Evolutionary conservation across 1,140 invertebrate genomes (phyloP), one percentile per base, ranked within the genome.

Genomic region (Mactra quadrangularis): DNA sequence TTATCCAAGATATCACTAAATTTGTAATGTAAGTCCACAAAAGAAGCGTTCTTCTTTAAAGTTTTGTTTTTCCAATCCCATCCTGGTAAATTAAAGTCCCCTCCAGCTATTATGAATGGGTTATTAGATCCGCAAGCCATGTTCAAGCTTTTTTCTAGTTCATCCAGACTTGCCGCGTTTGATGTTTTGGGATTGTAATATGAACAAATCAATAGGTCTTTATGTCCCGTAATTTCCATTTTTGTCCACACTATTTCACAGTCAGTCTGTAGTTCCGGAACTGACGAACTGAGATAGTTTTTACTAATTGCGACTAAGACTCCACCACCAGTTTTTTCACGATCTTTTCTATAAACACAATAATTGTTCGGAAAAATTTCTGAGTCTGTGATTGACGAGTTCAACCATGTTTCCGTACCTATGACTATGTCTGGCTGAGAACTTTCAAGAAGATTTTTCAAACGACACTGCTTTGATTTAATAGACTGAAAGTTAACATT

Each of bases 221-320:
- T 70, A 6, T 76, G 57, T 13, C 82, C 85, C 17, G 27, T 27
- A 27, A 84, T 22, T 45, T 77, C 27, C 1, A 84, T n/a, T 62
- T 72, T 79, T 17, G 31, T n/a, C 75, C 85, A 85, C 6, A 84
- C 50, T 2, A 83, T 74, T 57, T 84, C 82, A 66, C 72, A 84
- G 38, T 79, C 66, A 19, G 70, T 83, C 53, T 79, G 33, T 22
- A 82, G 33, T 57, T 85, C 85, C 3, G 83, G 71, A 0, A 64
- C 52, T 35, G 68, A 3, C 29, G 75, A 66, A 27, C 64, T 76
- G 11, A 85, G 27, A 6, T 60, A 25, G 4, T 72, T 27, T 22
- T 64, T 31, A 15, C n/a, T 22, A 27, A 86, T 45, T 33, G 83
- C 70, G 15, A 87, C 45, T 25, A 87, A 31, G 0, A 83, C 85